These are phyloP conservation scores for Poecile montanus DNA, from an alignment of 2,797 vertebrate genomes.

Conservation along the genomic window DNA sequence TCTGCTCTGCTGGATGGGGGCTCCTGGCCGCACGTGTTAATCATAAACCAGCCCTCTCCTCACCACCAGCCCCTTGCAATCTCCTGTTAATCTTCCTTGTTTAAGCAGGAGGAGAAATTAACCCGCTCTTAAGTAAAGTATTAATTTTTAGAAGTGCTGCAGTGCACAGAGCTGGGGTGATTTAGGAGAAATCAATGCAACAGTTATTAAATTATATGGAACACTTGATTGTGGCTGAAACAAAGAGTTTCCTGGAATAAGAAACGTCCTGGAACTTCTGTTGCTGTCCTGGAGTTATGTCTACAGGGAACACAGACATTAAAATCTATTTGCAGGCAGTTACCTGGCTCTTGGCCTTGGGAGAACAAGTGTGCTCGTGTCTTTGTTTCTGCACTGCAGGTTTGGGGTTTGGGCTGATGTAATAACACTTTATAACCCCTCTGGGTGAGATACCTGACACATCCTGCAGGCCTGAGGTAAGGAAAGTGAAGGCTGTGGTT, in stretches of 20 bases:
- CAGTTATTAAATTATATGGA: conserved; percentile 45
- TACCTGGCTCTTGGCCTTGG: not conserved
- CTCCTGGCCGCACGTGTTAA: not conserved
- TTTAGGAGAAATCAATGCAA: conserved; percentile 56
- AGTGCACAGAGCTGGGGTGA: not conserved
- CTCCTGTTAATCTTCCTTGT: not conserved
- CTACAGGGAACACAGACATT: not conserved
- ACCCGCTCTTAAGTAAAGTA: not conserved
- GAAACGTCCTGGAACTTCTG: conserved; percentile 27
- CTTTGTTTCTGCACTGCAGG: not conserved
- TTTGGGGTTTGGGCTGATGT: not conserved
- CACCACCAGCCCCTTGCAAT: not conserved
- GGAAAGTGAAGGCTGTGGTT: not conserved
- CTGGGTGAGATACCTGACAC: not conserved
- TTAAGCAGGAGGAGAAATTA: not conserved
- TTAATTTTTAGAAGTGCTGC: conserved; percentile 24
- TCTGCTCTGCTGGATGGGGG: not conserved
- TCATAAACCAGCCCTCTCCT: conserved; percentile 9
- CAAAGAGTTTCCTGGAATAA: conserved; percentile 57
- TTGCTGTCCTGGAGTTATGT: not conserved
- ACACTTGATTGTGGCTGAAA: conserved; percentile 28
- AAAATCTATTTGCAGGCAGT: conserved; percentile 5
- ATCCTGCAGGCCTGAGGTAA: not conserved
- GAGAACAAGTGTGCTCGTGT: accelerated
- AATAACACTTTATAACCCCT: not conserved